phyloP scores from a whole-genome alignment of 1,140 invertebrate species.

The Marisa cornuarietis region DNA sequence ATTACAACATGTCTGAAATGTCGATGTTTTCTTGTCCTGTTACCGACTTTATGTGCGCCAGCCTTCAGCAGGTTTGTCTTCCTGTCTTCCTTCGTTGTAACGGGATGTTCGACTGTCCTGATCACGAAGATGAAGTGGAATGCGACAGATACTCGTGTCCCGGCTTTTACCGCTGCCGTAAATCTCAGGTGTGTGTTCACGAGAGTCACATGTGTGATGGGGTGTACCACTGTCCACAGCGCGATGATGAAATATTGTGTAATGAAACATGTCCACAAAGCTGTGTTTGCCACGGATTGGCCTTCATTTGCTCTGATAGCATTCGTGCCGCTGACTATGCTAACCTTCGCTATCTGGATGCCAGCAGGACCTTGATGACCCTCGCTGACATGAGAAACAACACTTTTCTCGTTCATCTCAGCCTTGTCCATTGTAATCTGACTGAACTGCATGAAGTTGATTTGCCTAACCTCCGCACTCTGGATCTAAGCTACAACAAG shows the following conservation, averaged over 20 bases:
- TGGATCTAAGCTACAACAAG: constrained; percentile 18
- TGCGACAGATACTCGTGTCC: constrained; percentile 11
- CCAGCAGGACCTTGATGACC: background rate
- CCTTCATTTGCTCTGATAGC: background rate
- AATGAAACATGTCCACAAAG: constrained; percentile 15
- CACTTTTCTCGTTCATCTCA: constrained; percentile 17
- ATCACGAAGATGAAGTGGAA: constrained; percentile 15
- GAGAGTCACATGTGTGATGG: constrained; percentile 21
- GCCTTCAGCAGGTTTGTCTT: constrained; percentile 1
- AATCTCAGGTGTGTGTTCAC: constrained; percentile 16
- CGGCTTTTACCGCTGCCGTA: constrained; percentile 17
- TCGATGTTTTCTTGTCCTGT: constrained; percentile 2
- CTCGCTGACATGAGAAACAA: background rate
- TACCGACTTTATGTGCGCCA: constrained; percentile 7
- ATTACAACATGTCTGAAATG: too few relatives aligned
- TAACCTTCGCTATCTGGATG: constrained; percentile 17
- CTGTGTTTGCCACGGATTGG: constrained; percentile 18
- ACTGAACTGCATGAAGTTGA: background rate
- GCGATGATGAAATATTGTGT: constrained; percentile 25
- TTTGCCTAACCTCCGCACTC: constrained; percentile 6
- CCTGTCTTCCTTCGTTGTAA: constrained; percentile 26
- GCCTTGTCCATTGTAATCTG: constrained; percentile 6
- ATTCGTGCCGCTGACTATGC: background rate
- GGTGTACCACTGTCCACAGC: constrained; percentile 12
- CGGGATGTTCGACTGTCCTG: background rate